phyloP scores from a whole-genome alignment of 2,888 invertebrate species.

The Acanthoscelides obtectus region DNA sequence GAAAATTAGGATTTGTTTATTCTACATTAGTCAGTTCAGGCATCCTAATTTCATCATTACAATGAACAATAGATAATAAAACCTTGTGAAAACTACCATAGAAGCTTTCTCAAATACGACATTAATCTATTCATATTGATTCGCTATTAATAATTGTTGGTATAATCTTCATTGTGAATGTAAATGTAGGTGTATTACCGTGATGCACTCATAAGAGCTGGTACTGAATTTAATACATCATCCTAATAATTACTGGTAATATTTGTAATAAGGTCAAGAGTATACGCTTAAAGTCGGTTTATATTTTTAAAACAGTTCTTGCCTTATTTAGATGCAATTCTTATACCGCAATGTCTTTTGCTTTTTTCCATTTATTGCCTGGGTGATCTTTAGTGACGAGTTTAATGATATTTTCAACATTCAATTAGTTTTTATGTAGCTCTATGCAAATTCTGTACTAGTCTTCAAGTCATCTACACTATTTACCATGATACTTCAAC shows the following conservation, averaged over 20 bases:
- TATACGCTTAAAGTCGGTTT: conserved; percentile 17
- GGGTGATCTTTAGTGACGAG: conserved; percentile 1
- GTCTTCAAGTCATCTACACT: neutral
- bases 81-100: conserved; percentile 2
- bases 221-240: conserved; percentile 5
- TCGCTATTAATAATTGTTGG: conserved; percentile 8
- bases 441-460: neutral
- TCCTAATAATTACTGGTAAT: conserved; percentile 23
- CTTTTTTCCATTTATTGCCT: conserved; percentile 1
- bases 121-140: conserved; percentile 10
- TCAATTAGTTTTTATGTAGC: too few species aligned
- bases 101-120: neutral
- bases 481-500: too few species aligned
- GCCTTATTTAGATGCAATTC: conserved; percentile 4
- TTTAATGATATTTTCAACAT: neutral
- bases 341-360: neutral
- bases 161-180: conserved; percentile 3
- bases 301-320: conserved; percentile 18
- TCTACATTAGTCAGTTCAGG: too few species aligned
- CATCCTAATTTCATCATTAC: neutral
- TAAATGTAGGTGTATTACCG: neutral
- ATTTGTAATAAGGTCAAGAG: conserved; percentile 35
- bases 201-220: neutral
- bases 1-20: too few species aligned
- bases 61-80: neutral